phyloP scores from a whole-genome alignment of 2,797 vertebrate genomes.

The Scomberomorus guttatus region DNA sequence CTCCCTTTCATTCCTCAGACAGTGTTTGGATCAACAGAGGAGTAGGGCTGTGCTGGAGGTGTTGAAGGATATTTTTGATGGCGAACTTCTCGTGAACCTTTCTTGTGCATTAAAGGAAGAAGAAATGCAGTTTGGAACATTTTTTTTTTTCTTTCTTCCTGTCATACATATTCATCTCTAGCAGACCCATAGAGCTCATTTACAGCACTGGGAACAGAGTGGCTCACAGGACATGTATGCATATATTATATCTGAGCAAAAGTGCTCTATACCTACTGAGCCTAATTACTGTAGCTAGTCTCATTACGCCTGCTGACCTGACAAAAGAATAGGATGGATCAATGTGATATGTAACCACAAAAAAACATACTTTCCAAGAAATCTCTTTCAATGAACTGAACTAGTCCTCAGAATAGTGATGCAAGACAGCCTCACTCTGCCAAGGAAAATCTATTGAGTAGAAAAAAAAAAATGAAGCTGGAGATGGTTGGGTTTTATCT shows the following conservation, averaged over 20 bases:
- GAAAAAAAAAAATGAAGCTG: constrained; percentile 48
- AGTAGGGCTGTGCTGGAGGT: constrained; percentile 28
- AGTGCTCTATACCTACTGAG: constrained; percentile 56
- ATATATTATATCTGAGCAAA: constrained; percentile 45
- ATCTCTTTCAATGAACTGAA: constrained; percentile 46
- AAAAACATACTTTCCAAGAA: constrained; percentile 56
- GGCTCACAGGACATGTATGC: constrained; percentile 40
- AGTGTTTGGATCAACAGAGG: constrained; percentile 50
- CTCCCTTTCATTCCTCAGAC: constrained; percentile 49
- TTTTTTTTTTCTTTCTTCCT: constrained; percentile 18
- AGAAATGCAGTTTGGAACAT: constrained; percentile 12
- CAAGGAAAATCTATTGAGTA: constrained; percentile 54
- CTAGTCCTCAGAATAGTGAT: constrained; percentile 51
- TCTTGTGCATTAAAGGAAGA: constrained; percentile 18
- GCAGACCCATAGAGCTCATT: constrained; percentile 57
- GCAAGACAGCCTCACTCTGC: constrained; percentile 49
- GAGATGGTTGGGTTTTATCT: constrained; percentile 71
- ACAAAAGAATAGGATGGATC: constrained; percentile 60
- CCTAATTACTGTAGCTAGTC: constrained; percentile 25
- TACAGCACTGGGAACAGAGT: constrained; percentile 37
- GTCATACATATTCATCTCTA: constrained; percentile 71
- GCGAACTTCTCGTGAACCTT: constrained; percentile 66
- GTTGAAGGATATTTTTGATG: constrained; percentile 57
- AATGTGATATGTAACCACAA: constrained; percentile 39
- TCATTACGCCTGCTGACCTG: constrained; percentile 57